These are phyloP conservation scores for Danio choprae DNA, from an alignment of 2,797 vertebrate genomes.

Conservation along the genomic window DNA sequence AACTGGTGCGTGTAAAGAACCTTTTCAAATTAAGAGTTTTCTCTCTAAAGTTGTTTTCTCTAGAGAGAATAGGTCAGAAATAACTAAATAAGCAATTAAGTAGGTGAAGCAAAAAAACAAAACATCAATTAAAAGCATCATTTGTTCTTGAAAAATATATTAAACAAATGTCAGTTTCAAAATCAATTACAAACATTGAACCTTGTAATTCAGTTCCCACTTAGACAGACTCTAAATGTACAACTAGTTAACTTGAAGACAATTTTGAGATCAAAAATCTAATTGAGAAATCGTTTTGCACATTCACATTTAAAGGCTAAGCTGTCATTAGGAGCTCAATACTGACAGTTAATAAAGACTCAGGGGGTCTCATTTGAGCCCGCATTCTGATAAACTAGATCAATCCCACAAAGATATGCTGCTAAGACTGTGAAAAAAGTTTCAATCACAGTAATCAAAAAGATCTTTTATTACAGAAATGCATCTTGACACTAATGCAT, in stretches of 20 bases:
- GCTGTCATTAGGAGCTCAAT: conserved; percentile 9
- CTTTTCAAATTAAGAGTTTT: too few relatives aligned
- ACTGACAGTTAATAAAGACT: conserved; percentile 20
- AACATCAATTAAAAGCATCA: background rate
- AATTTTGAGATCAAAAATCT: background rate
- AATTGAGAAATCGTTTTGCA: conserved; percentile 14
- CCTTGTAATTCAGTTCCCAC: background rate
- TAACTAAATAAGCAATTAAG: too few relatives aligned
- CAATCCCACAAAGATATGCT: background rate
- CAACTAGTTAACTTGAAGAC: background rate
- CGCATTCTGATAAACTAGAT: conserved; percentile 2
- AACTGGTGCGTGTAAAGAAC: too few relatives aligned
- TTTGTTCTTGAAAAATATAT: background rate
- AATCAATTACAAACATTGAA: background rate
- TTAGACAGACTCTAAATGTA: background rate
- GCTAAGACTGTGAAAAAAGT: background rate
- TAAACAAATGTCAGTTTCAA: background rate
- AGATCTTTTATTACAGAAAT: background rate
- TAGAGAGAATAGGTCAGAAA: too few relatives aligned
- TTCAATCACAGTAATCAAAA: background rate
- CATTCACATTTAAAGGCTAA: background rate
- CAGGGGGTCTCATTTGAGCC: conserved; percentile 5
- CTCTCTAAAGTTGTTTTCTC: too few relatives aligned
- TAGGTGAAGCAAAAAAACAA: too few relatives aligned
- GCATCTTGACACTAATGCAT: conserved; percentile 51